Evolutionary conservation across 2,113 vertebrate genomes (phyloP).

Genomic region (Eleginops maclovinus): DNA sequence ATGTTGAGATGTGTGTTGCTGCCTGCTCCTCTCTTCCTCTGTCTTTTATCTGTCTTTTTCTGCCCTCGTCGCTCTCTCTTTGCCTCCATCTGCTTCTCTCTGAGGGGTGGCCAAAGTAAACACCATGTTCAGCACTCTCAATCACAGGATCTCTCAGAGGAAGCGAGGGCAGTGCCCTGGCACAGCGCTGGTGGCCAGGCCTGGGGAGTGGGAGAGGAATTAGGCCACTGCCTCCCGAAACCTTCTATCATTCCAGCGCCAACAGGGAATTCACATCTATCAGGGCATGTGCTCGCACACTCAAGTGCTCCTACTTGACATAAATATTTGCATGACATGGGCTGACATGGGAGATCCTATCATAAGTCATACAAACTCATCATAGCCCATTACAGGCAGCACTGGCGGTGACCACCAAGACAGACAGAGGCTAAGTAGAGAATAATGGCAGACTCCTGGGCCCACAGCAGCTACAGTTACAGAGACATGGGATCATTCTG

Average conservation of each 20-base stretch:
- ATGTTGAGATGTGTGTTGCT: conserved; percentile 42
- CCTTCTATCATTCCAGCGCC: conserved; percentile 63
- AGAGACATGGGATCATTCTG: conserved; percentile 79
- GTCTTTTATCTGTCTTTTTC: conserved; percentile 56
- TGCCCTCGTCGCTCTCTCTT: conserved; percentile 33
- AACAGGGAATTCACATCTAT: conserved; percentile 76
- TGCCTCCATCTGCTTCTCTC: conserved; percentile 58
- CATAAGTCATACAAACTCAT: conserved; percentile 78
- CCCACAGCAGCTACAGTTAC: conserved; percentile 76
- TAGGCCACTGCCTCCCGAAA: conserved; percentile 67
- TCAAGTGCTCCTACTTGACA: conserved; percentile 71
- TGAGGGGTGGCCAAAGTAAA: conserved; percentile 76
- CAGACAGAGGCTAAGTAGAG: conserved; percentile 76
- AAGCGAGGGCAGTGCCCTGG: conserved; percentile 76
- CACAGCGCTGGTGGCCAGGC: conserved; percentile 64
- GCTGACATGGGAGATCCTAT: conserved; percentile 77
- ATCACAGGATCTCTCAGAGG: conserved; percentile 83
- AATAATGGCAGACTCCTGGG: conserved; percentile 77
- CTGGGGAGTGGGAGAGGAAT: conserved; percentile 68
- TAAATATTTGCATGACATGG: conserved; percentile 82
- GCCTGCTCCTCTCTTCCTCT: conserved; percentile 32
- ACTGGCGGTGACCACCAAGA: conserved; percentile 72
- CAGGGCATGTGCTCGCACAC: conserved; percentile 60
- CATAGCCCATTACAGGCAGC: conserved; percentile 71
- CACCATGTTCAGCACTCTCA: conserved; percentile 65